phyloP scores from a whole-genome alignment of 2,888 invertebrate genomes.

The Heliconius sara region DNA sequence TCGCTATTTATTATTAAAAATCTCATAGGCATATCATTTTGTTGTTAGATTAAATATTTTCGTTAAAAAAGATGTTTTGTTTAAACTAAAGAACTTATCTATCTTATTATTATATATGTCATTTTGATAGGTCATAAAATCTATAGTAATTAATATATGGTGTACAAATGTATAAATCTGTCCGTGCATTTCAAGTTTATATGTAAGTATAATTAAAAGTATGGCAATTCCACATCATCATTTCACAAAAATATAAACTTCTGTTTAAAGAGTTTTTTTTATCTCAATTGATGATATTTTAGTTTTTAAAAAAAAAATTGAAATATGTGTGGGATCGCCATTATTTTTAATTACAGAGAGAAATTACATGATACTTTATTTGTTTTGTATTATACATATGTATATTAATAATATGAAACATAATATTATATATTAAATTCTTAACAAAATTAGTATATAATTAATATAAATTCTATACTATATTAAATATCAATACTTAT shows the following conservation, averaged over 20 bases:
- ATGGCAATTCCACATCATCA: neutral
- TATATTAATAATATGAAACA: neutral
- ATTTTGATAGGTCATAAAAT: too few relatives aligned
- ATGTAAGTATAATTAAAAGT: neutral
- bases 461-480: neutral
- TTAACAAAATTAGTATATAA: neutral
- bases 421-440: neutral
- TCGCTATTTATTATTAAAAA: constrained; percentile 6
- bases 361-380: neutral
- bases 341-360: neutral
- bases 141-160: too few relatives aligned
- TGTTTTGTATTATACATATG: neutral
- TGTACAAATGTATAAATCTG: constrained; percentile 1
- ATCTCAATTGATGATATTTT: too few relatives aligned
- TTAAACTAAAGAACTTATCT: too few relatives aligned
- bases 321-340: neutral
- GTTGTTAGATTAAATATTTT: neutral
- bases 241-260: too few relatives aligned
- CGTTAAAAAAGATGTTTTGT: neutral
- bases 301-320: neutral
- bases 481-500: constrained; percentile 2
- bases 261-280: too few relatives aligned
- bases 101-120: too few relatives aligned
- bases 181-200: neutral
- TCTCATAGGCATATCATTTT: constrained; percentile 12